These are phyloP conservation scores for Tridacna gigas DNA, from an alignment of 2,888 invertebrate species.

Conservation along the genomic window DNA sequence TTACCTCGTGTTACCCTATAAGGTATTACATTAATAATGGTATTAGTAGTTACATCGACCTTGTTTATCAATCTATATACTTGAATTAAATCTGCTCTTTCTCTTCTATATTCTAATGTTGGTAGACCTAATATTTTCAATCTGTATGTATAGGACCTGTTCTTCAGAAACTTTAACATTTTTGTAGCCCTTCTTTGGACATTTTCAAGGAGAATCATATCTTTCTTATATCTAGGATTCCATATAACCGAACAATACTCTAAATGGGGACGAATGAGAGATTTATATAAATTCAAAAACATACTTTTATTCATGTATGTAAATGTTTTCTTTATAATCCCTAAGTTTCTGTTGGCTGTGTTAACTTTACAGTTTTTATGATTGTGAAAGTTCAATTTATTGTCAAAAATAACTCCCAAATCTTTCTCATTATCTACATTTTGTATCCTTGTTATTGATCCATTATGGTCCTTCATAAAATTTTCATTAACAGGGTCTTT, in stretches of 20 bases:
- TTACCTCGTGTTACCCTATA: not conserved
- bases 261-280: conserved; percentile 31
- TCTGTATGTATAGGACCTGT: not conserved
- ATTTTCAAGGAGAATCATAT: too few relatives aligned
- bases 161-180: not conserved
- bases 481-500: not conserved
- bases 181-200: not conserved
- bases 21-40: not conserved
- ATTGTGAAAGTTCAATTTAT: conserved; percentile 2
- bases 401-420: not conserved
- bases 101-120: conserved; percentile 20
- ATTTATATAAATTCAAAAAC: conserved; percentile 40
- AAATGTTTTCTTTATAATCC: conserved; percentile 39
- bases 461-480: not conserved
- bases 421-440: conserved; percentile 19
- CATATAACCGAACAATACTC: conserved; percentile 38
- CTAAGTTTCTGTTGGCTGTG: too few relatives aligned
- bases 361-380: conserved; percentile 23
- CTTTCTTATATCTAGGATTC: conserved; percentile 36
- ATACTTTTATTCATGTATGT: conserved; percentile 26
- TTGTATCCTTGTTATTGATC: not conserved
- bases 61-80: conserved; percentile 13
- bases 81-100: conserved; percentile 21
- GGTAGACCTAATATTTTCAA: too few relatives aligned
- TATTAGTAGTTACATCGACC: conserved; percentile 4